Conservation (phyloP, 1,140 invertebrate genomes). For the Listronotus oregonensis region DNA sequence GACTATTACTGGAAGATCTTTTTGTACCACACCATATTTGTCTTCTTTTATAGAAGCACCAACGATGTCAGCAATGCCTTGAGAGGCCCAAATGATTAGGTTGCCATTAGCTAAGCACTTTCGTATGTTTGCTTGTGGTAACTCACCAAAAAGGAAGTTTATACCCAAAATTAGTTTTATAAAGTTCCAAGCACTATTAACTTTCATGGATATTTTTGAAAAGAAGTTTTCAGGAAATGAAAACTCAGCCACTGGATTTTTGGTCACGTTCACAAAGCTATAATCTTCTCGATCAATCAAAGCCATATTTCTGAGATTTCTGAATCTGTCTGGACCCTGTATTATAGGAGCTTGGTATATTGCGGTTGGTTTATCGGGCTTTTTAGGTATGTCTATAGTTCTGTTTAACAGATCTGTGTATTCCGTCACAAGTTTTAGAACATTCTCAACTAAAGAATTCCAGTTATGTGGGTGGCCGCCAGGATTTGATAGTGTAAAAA, state of each 20-base stretch:
- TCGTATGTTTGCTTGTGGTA: conserved; percentile 68
- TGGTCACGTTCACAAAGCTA: conserved; percentile 32
- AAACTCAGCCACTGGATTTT: conserved; percentile 15
- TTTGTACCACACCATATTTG: conserved; percentile 78
- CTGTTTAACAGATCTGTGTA: conserved; percentile 66
- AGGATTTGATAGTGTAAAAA: conserved; percentile 76
- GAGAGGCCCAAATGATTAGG: conserved; percentile 70
- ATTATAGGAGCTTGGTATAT: conserved; percentile 26
- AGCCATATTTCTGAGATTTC: conserved; percentile 47
- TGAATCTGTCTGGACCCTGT: conserved; percentile 33
- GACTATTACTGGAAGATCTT: conserved; percentile 73
- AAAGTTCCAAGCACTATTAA: conserved; percentile 23
- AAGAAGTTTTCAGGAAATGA: conserved; percentile 16
- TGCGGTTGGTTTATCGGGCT: conserved; percentile 3
- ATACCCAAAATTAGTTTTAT: conserved; percentile 65
- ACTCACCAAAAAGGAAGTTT: conserved; percentile 72
- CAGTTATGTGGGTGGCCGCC: conserved; percentile 80
- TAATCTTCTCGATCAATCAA: conserved; percentile 25
- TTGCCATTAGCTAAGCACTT: conserved; percentile 69
- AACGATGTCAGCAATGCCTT: conserved; percentile 70
- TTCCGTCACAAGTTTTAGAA: conserved; percentile 63
- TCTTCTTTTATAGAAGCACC: conserved; percentile 75
- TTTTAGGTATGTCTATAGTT: conserved; percentile 57
- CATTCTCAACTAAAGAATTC: conserved; percentile 69
- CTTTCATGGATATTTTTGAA: conserved; percentile 31